Evolutionary conservation across 2,113 vertebrate genomes (phyloP), one percentile per base, ranked within the genome.

Genomic region (Petroica traversi): DNA sequence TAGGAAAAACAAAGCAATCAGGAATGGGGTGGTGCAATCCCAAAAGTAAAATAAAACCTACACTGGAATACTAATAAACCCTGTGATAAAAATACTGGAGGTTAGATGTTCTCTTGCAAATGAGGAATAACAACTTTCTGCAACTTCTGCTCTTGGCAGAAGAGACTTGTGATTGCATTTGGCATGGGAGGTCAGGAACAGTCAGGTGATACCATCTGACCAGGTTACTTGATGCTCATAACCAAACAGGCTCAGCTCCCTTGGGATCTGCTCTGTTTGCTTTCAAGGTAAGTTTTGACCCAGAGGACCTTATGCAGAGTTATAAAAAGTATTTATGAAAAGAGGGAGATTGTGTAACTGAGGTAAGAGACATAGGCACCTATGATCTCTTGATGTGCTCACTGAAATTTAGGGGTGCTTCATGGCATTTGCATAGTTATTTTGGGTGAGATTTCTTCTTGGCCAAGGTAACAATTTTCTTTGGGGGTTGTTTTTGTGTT

Each of bases 1-100:
- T 66, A 83, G 71, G 81, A 94, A 97, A 96, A 96, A 98, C 92
- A 97, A 97, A 93, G 54, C 93, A 92, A 92, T 97, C 91, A 96
- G 88, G 93, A 98, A 96, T 64, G 69, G 96, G 97, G 97, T 93
- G 97, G 97, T 97, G 89, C 73, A 86, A 89, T 97, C 98, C 95
- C 97, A 45, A 77, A 97, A 90, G 97, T 84, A 85, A 97, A 97
- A 96, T 94, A 81, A 96, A 94, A 92, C 85, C 40, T 93, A 75
- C 82, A 83, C 59, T 89, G 72, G 62, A 94, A 95, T 85, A 92
- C 4, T 79, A 91, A 92, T 95, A 93, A 95, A 63, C 28, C 14
- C 29, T 73, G 89, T 66, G 91, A 92, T 92, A 85, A 88, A 97
- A 96, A 91, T 86, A 92, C 45, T 85, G 79, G 97, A 93, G 61